Percentiles rank a stretch among this genome's conserved stretches.
These are phyloP conservation scores for Apotomis betuletana DNA, from an alignment of 2,888 invertebrate genomes.

Conservation along the genomic window DNA sequence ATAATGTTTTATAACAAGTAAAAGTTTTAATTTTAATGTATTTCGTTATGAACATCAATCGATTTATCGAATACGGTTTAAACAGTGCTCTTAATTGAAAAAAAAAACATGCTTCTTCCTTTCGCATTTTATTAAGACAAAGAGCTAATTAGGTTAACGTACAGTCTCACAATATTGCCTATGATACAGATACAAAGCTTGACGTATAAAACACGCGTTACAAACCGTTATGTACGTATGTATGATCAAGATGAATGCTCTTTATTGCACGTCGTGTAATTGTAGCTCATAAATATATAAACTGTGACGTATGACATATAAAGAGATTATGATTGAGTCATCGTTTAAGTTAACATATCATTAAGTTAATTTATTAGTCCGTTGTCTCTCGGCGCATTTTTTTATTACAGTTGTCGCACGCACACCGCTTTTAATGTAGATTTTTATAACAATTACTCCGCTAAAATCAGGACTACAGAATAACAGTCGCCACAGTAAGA, in stretches of 20 bases:
- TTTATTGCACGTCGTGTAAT: constrained; percentile 5
- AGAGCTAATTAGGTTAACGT: not conserved
- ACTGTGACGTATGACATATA: constrained; percentile 31
- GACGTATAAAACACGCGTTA: too few relatives aligned
- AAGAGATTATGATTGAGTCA: constrained; percentile 30
- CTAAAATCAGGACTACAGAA: too few relatives aligned
- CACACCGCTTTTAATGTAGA: not conserved
- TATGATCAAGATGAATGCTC: not conserved
- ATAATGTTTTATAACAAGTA: too few relatives aligned
- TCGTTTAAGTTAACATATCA: not conserved
- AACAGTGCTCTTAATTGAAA: not conserved
- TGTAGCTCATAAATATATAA: constrained; percentile 25
- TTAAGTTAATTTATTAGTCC: constrained; percentile 7
- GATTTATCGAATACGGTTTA: not conserved
- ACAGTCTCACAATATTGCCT: not conserved
- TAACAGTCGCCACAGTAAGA: too few relatives aligned
- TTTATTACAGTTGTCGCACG: not conserved
- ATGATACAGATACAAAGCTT: not conserved
- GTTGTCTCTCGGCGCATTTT: constrained; percentile 26
- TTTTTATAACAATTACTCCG: too few relatives aligned
- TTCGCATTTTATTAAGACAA: not conserved
- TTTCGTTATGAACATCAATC: not conserved
- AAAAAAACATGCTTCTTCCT: not conserved
- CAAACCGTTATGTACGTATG: not conserved
- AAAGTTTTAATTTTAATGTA: too few relatives aligned